These are phyloP conservation scores for Antrozous pallidus DNA, from an alignment of 2,797 vertebrate genomes.

Conservation along the genomic window DNA sequence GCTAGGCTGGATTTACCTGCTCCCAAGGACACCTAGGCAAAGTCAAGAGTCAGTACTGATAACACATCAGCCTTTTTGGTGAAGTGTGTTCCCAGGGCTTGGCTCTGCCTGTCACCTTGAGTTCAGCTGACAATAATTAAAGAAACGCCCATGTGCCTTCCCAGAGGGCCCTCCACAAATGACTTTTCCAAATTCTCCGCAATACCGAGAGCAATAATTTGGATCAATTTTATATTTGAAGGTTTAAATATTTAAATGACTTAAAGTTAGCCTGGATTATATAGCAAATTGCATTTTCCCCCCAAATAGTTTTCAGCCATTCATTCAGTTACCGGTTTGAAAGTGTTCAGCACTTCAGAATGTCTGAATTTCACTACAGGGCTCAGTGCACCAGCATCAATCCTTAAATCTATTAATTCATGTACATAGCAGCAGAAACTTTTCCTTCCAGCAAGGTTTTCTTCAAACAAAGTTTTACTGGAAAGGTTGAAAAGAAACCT, in stretches of 20 bases:
- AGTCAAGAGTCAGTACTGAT: too few relatives aligned
- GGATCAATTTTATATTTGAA: background rate
- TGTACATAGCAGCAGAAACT: background rate
- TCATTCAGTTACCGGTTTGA: slow-evolving; percentile 2
- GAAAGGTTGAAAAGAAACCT: background rate
- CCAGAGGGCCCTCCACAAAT: too few relatives aligned
- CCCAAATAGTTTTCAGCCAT: background rate
- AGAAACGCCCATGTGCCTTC: too few relatives aligned
- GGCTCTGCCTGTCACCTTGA: too few relatives aligned
- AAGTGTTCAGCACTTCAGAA: background rate
- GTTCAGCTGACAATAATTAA: too few relatives aligned
- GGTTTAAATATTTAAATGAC: background rate
- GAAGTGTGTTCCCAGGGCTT: too few relatives aligned
- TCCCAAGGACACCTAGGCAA: too few relatives aligned
- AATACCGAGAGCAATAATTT: too few relatives aligned
- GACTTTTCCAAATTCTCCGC: too few relatives aligned
- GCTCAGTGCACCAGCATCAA: background rate
- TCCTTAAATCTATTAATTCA: background rate
- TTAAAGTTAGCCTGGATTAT: background rate
- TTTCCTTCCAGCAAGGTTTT: background rate
- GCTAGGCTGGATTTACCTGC: too few relatives aligned
- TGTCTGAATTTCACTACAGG: background rate
- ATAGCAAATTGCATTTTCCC: background rate
- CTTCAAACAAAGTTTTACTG: background rate
- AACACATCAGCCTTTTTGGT: too few relatives aligned